These are phyloP conservation scores for Spinus pinus DNA, from an alignment of 2,797 vertebrate species.

Conservation along the genomic window DNA sequence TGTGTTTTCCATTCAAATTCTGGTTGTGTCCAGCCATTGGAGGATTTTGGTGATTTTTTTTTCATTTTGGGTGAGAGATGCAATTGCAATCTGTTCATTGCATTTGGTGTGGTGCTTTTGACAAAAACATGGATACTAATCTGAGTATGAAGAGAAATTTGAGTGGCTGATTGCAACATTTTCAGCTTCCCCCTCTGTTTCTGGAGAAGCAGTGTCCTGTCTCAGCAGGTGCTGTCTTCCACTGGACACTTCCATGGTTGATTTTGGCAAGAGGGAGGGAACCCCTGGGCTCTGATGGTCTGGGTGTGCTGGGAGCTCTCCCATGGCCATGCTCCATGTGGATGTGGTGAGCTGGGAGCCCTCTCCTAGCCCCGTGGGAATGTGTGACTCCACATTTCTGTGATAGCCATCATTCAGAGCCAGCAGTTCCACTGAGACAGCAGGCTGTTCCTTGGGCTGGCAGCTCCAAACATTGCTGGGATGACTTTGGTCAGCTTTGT, in stretches of 20 bases:
- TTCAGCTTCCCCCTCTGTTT: background rate
- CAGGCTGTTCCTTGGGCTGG: background rate
- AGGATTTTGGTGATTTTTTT: background rate
- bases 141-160: background rate
- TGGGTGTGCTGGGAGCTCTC: background rate
- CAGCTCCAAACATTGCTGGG: background rate
- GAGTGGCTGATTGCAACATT: background rate
- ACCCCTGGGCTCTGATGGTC: background rate
- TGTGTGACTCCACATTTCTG: accelerated
- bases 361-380: background rate
- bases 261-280: background rate
- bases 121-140: background rate
- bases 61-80: background rate
- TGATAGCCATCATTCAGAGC: background rate
- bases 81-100: background rate
- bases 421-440: accelerated
- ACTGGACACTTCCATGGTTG: background rate
- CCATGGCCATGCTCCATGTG: accelerated
- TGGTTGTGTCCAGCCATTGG: background rate
- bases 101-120: background rate
- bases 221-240: background rate
- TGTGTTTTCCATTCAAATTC: background rate
- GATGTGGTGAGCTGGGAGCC: accelerated
- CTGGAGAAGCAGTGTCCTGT: background rate
- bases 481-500: accelerated